phyloP scores from a whole-genome alignment of 2,888 invertebrate species.

The Dicyrtomina minuta region DNA sequence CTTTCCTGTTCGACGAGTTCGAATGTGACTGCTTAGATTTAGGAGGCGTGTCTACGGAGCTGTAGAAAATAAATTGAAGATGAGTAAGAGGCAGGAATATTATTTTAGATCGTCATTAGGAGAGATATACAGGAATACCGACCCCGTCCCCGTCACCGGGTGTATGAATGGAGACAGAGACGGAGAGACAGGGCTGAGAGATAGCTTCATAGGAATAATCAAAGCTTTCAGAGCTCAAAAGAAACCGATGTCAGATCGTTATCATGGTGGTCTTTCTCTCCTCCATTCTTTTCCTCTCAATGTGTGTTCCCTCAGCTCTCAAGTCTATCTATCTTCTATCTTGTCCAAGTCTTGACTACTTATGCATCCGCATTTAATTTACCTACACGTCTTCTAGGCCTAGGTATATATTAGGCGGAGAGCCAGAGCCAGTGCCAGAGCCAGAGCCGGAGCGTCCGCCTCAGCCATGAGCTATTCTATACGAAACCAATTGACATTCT shows the following conservation, averaged over 20 bases:
- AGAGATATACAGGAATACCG: slow-evolving; percentile 8
- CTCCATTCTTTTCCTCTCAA: slow-evolving; percentile 8
- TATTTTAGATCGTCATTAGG: background rate
- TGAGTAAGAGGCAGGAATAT: background rate
- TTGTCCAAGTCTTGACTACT: no score
- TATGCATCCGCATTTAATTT: no score
- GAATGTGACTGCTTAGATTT: no score
- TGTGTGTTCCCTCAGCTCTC: background rate
- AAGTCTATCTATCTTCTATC: no score
- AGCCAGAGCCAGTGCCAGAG: no score
- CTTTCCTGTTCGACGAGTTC: no score
- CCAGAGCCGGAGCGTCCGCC: no score
- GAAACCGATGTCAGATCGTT: slow-evolving; percentile 43
- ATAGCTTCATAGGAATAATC: slow-evolving; percentile 31
- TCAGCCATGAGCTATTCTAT: background rate
- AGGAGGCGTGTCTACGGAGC: background rate
- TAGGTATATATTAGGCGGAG: no score
- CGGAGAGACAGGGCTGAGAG: slow-evolving; percentile 9
- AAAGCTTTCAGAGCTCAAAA: slow-evolving; percentile 39
- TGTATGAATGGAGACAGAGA: slow-evolving; percentile 6
- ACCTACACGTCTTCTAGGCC: no score
- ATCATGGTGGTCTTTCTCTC: slow-evolving; percentile 37
- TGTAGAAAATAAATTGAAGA: slow-evolving; percentile 6
- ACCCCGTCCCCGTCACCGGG: no score
- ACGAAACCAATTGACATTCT: slow-evolving; percentile 7